phyloP scores from a whole-genome alignment of 2,113 vertebrate species.

The Bombycilla garrulus region DNA sequence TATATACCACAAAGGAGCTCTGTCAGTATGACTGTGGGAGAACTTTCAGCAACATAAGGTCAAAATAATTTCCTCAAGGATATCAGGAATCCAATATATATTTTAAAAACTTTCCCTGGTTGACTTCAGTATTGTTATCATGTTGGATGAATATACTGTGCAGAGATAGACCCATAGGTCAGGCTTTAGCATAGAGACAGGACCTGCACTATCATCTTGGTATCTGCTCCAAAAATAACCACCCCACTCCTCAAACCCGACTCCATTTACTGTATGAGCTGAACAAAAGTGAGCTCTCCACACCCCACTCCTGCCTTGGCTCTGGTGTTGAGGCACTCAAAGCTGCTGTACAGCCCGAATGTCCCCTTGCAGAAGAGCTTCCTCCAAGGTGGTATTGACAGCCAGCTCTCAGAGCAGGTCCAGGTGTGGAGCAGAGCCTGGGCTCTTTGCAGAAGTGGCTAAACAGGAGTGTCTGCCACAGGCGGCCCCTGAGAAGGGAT shows the following conservation, averaged over 20 bases:
- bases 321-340: neutral
- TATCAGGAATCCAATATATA: conserved; percentile 40
- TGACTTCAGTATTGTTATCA: conserved; percentile 35
- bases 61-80: conserved; percentile 68
- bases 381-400: neutral
- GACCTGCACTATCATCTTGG: neutral
- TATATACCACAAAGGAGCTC: conserved; percentile 51
- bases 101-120: conserved; percentile 22
- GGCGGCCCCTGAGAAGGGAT: neutral
- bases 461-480: neutral
- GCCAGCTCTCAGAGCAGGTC: neutral
- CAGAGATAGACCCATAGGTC: conserved; percentile 13
- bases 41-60: conserved; percentile 59
- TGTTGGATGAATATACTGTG: conserved; percentile 10
- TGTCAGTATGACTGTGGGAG: conserved; percentile 40
- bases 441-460: neutral
- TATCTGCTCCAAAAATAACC: neutral
- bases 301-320: neutral
- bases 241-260: neutral
- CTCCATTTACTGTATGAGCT: conserved; percentile 13
- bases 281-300: neutral
- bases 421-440: neutral
- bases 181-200: neutral
- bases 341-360: neutral
- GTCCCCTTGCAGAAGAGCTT: neutral